A percentile compares a stretch with the other conserved stretches of the same genome.
phyloP scores from a whole-genome alignment of 2,888 invertebrate species.

The Phaedon cochleariae region DNA sequence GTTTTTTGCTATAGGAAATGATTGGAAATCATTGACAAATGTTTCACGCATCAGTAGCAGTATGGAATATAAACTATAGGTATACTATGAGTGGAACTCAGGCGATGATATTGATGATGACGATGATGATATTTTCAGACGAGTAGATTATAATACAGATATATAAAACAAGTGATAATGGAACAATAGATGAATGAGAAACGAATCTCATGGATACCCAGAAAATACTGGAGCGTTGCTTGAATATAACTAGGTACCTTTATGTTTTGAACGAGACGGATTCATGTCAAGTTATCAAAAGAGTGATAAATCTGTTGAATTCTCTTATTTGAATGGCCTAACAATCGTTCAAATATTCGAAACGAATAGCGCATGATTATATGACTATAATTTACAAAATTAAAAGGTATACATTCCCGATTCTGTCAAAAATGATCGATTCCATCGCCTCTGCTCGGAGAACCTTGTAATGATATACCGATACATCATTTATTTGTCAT shows the following conservation, averaged over 20 bases:
- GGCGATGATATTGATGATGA: too few relatives aligned
- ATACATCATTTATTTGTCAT: slow-evolving; percentile 24
- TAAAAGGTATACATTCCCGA: slow-evolving; percentile 14
- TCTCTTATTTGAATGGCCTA: not conserved
- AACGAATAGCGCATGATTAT: not conserved
- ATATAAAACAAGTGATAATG: too few relatives aligned
- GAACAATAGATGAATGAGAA: too few relatives aligned
- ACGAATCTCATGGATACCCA: too few relatives aligned
- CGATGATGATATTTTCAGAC: too few relatives aligned
- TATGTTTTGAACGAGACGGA: too few relatives aligned
- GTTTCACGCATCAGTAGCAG: not conserved
- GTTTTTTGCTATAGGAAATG: not conserved
- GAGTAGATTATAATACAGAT: too few relatives aligned
- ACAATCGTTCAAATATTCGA: not conserved
- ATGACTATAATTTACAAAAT: slow-evolving; percentile 13
- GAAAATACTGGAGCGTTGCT: too few relatives aligned
- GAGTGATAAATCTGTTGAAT: not conserved
- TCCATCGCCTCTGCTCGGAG: slow-evolving; percentile 17
- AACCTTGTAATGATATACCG: slow-evolving; percentile 19
- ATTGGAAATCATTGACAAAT: not conserved
- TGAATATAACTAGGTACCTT: too few relatives aligned
- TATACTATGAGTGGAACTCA: not conserved
- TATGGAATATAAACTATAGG: not conserved
- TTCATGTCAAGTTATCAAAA: too few relatives aligned
- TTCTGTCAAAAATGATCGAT: slow-evolving; percentile 24